Evolutionary conservation across 2,888 invertebrate genomes (phyloP), one percentile per base, ranked within the genome.

Genomic region (Chymomyza caudatula): DNA sequence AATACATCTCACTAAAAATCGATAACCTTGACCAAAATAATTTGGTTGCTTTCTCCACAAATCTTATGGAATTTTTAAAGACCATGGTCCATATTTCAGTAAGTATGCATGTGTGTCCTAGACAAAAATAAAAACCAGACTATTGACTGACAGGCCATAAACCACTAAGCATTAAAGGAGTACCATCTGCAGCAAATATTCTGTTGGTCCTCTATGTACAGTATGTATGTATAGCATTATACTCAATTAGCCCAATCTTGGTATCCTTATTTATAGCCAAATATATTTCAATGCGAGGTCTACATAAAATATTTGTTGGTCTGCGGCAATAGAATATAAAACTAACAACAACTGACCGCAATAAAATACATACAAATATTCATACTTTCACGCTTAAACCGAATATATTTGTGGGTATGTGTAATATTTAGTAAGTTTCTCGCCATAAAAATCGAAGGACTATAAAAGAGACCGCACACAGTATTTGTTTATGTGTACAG

Each of bases 171-270:
- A 59, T 53, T 37, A 37, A 37, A 37, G 2, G 29, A 8, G 29
- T 37, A 37, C 29, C 29, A 37, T 11, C 29, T 37, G 29, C 11
- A 37, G 29, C 43, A 22, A 13, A 44, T 49, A 54, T 67, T 64
- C 47, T 60, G 55, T 51, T 65, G 63, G 8, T 43, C 56, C 22
- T 58, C 60, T 71, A 75, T 86, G 76, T 69, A 73, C n/a, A n/a
- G n/a, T 25, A 25, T 25, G 11, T 5, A 25, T 25, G 29, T 11
- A 37, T 37, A 37, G 11, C 11, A 4, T 71, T 81, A 70, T 76
- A 81, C 71, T 69, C 82, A 80, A 80, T 86, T 80, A 80, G 80
- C 73, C 69, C 80, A 80, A 86, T 80, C 68, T 78, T 51, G 67
- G 68, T 49, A 68, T 53, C 53, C 51, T 22, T 86, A 80, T 81